phyloP scores from a whole-genome alignment of 2,888 invertebrate genomes.

The Calliphora vomitoria region DNA sequence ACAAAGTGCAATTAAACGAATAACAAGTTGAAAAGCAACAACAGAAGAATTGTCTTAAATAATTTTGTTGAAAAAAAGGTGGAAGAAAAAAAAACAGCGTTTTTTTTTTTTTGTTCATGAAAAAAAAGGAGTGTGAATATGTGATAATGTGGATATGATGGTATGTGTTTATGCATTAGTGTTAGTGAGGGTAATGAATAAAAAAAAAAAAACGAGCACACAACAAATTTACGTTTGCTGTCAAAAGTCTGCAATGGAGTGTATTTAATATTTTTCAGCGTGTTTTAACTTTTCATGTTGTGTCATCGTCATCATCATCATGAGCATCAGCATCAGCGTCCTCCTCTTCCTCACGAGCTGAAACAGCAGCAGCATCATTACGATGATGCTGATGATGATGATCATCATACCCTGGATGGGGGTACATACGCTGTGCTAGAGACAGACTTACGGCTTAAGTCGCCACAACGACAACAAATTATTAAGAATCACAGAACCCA shows the following conservation, averaged over 20 bases:
- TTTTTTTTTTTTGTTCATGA: neutral
- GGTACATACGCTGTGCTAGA: conserved; percentile 67
- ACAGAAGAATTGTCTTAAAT: conserved; percentile 64
- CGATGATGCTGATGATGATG: conserved; percentile 29
- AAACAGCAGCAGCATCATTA: conserved; percentile 65
- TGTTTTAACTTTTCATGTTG: conserved; percentile 83
- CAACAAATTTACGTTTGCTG: conserved; percentile 83
- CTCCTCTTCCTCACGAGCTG: conserved; percentile 21
- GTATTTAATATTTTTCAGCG: conserved; percentile 83
- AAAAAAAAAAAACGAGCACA: conserved; percentile 56
- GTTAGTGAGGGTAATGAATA: conserved; percentile 55
- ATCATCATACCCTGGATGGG: conserved; percentile 63
- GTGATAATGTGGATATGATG: conserved; percentile 18
- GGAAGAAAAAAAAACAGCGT: conserved; percentile 21
- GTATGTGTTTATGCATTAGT: neutral
- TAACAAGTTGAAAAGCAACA: conserved; percentile 67
- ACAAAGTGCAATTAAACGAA: conserved; percentile 76
- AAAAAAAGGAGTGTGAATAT: conserved; percentile 63
- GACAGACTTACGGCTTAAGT: conserved; percentile 47
- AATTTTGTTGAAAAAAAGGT: conserved; percentile 48
- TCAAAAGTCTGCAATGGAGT: conserved; percentile 82
- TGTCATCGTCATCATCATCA: conserved; percentile 80
- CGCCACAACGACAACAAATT: conserved; percentile 64
- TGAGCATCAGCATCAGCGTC: neutral
- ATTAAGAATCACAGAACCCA: conserved; percentile 68